Base-by-base conservation (phyloP, 2,113 vertebrate genomes). In the Cichladusa arquata region DNA sequence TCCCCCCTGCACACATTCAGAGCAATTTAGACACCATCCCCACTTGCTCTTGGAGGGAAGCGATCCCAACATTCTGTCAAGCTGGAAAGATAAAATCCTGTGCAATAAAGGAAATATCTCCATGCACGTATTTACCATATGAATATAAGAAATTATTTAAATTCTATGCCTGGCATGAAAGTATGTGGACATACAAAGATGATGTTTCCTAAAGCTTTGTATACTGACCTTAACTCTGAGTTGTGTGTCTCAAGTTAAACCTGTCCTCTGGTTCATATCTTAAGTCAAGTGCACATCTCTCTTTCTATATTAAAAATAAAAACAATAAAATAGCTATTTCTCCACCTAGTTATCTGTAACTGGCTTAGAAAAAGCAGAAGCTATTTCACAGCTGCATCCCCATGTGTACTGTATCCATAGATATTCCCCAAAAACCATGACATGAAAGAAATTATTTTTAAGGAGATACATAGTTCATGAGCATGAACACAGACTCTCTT, bases 111-210 rank as follows among this genome's bases (percentile, higher is more conserved):
- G 60, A 92, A 80, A 16, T 69, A 65, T 4, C 40, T 31, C 50
- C 1, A 1, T 45, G 23, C 7, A 42, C 0, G 0, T 77, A 28
- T 29, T 67, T 84, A 53, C 5, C 7, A 6, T 23, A 3, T 34
- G 12, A 88, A 57, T 67, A 40, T 34, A 36, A 74, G 24, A 85
- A 60, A 53, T 58, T 15, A 62, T n/a, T 70, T 57, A 11, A 80
- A 36, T 60, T 69, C 7, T 73, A 4, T 2, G 2, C 1, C 0
- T 67, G 17, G 16, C 51, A 34, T n/a, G 33, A 50, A 90, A 65
- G 77, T 42, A 36, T 5, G 0, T 42, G 40, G 9, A 33, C 36
- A 22, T 18, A 47, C 36, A 83, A 38, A 82, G 36, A 13, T 65
- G 2, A 6, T 56, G 28, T 69, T 72, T 79, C 42, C 33, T 86